Base-by-base conservation (phyloP, 1,140 invertebrate species). In the Brachionus manjavacas region DNA sequence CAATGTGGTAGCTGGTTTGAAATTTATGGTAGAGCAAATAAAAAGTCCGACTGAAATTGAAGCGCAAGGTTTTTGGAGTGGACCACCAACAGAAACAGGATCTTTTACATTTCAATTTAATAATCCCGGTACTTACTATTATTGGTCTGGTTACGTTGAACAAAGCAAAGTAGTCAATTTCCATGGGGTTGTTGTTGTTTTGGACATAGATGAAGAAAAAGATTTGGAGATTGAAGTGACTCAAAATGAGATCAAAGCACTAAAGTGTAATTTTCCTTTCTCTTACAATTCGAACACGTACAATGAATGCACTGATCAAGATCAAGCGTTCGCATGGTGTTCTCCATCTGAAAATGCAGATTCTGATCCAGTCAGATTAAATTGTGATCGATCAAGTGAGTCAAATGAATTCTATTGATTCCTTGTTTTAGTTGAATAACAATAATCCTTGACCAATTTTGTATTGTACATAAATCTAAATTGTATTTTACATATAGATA, bases 61-160 rank as follows among this genome's bases (percentile, higher is more conserved):
- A 14, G 41, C 74, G 0, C 43, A 76, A 35, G 70, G 68, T 25
- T 84, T 85, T 70, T 76, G 39, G 3, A 70, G 35, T 28, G 39
- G 52, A 11, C 20, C 41, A 3, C n/a, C 72, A 66, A 35, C 76
- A 14, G 8, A 39, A 35, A 43, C 31, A 85, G 78, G 88, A 9
- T 14, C 52, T 14, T 88, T 84, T 79, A 46, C 43, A 23, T 85
- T 87, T 78, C 85, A 85, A 49, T 88, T 88, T 83, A 86, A 85
- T 6, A 70, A 79, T 16, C 39, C 81, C 3, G 88, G 88, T 8
- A 86, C 76, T 11, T 88, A 85, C 76, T 86, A 86, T 81, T 88
- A 87, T 70, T 88, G 86, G 86, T 86, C 86, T 49, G 86, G 86
- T 14, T 85, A 49, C 52, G 85, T 87, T 3, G 87, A 88, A 68